Evolutionary conservation across 2,888 invertebrate species (phyloP).

Genomic region (Cheilosia vulpina): DNA sequence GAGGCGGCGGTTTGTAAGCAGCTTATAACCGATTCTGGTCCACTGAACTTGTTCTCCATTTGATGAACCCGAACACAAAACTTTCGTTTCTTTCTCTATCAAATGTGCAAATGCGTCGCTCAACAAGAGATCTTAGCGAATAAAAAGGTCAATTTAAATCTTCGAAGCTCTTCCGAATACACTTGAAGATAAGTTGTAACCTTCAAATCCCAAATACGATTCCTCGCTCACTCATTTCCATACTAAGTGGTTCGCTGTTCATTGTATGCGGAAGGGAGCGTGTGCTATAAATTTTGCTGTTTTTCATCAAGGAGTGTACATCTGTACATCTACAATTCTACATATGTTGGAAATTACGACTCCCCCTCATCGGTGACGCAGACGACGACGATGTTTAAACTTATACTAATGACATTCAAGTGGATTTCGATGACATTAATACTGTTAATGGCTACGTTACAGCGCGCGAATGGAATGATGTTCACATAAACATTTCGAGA

Average conservation of each 20-base stretch:
- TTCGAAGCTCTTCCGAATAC: conserved; percentile 11
- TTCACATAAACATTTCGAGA: neutral
- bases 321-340: neutral
- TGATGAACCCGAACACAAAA: conserved; percentile 14
- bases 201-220: conserved; percentile 12
- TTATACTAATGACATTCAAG: conserved; percentile 43
- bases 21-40: conserved; percentile 47
- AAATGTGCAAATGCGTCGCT: conserved; percentile 31
- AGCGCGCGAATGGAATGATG: neutral
- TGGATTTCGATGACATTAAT: conserved; percentile 41
- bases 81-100: conserved; percentile 55
- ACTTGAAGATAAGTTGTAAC: conserved; percentile 23
- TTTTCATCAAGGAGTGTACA: neutral
- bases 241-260: conserved; percentile 7
- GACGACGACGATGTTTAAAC: conserved; percentile 13
- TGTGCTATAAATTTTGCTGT: neutral
- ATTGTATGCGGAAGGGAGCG: neutral
- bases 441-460: conserved; percentile 3
- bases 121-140: neutral
- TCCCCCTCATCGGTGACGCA: neutral
- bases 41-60: conserved; percentile 25
- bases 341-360: conserved; percentile 19
- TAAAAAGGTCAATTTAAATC: conserved; percentile 12
- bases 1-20: conserved; percentile 29
- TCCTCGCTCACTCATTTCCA: conserved; percentile 18